Conservation (phyloP, 2,113 vertebrate genomes). For the Emydocephalus ijimae region DNA sequence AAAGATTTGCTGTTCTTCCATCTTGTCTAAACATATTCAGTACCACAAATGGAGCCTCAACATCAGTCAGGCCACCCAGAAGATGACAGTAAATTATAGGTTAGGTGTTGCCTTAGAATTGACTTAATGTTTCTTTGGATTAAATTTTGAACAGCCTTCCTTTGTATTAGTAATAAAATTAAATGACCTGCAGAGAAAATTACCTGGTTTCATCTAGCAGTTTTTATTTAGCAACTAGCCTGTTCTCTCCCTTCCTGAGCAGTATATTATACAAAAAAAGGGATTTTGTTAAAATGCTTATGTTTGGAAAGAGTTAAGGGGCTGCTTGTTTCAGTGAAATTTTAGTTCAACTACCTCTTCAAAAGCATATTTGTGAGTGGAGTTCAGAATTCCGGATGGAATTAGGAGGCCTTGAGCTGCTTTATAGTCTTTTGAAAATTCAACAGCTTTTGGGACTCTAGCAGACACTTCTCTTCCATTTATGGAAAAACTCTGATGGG, state of each 20-base stretch:
- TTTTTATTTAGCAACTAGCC: background rate
- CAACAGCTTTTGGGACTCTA: background rate
- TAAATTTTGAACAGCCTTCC: background rate
- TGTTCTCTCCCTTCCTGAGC: background rate
- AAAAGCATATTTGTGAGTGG: background rate
- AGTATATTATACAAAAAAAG: background rate
- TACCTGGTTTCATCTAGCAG: background rate
- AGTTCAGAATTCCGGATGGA: background rate
- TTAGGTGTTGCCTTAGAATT: background rate
- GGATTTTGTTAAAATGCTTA: background rate
- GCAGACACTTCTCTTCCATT: background rate
- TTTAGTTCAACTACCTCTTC: background rate
- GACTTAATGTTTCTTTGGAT: conserved; percentile 14
- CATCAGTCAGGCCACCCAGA: background rate
- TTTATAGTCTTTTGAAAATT: background rate
- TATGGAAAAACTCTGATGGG: background rate
- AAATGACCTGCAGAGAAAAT: background rate
- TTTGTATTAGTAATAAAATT: background rate
- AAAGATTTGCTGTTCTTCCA: background rate
- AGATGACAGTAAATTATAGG: conserved; percentile 6
- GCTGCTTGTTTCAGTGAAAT: background rate
- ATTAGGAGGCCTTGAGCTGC: background rate
- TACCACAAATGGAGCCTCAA: background rate
- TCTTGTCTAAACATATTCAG: background rate
- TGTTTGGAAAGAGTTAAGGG: background rate